Conservation (phyloP, 2,888 invertebrate genomes). For the Macropis europaea region DNA sequence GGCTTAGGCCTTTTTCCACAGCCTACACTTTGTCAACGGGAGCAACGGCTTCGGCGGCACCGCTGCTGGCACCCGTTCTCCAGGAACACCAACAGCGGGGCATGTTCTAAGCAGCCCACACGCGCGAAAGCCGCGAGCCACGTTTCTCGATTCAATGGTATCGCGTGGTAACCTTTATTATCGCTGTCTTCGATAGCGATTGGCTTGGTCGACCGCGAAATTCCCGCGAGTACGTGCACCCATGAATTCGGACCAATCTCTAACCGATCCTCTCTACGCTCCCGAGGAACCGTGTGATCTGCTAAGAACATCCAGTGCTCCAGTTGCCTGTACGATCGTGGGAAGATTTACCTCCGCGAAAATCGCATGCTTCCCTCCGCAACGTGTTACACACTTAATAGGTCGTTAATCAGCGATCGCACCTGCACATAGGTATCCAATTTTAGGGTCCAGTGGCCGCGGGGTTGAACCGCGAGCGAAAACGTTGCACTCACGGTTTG, state of each 20-base stretch:
- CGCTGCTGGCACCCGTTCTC: too few relatives aligned
- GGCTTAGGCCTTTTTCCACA: constrained; percentile 50
- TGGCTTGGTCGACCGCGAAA: constrained; percentile 44
- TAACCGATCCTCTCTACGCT: too few relatives aligned
- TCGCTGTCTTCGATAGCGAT: constrained; percentile 36
- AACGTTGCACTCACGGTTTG: too few relatives aligned
- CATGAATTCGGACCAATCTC: too few relatives aligned
- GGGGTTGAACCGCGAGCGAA: not conserved
- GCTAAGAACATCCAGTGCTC: too few relatives aligned
- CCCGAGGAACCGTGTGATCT: too few relatives aligned
- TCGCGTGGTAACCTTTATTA: constrained; percentile 41
- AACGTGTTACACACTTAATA: too few relatives aligned
- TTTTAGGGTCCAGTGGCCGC: constrained; percentile 30
- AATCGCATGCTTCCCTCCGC: not conserved
- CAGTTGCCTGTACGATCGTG: too few relatives aligned
- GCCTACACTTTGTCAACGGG: constrained; percentile 55
- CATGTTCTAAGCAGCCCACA: constrained; percentile 30
- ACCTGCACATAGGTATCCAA: constrained; percentile 64
- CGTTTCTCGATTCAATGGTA: constrained; percentile 36
- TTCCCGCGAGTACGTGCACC: constrained; percentile 34
- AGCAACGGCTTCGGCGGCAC: constrained; percentile 18
- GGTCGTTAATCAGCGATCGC: constrained; percentile 35
- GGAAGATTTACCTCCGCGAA: not conserved
- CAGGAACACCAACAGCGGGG: not conserved
- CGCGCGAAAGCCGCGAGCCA: constrained; percentile 27